A percentile compares a stretch with the other conserved stretches of the same genome.
phyloP scores from a whole-genome alignment of 2,797 vertebrate genomes.

The Pempheris klunzingeri region DNA sequence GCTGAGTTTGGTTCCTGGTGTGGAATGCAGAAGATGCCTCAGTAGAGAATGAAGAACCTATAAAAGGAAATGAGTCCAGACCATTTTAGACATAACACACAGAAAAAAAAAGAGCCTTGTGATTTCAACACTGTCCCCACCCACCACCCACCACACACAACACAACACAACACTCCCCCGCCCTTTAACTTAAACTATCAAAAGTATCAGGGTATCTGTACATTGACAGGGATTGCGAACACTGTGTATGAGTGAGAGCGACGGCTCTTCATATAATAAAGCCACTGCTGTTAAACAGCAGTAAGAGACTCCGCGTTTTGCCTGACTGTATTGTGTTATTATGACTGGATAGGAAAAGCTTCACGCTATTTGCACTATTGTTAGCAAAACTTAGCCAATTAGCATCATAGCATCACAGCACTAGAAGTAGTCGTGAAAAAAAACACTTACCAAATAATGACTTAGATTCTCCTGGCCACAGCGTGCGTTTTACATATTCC shows the following conservation, averaged over 20 bases:
- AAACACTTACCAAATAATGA: conserved; percentile 35
- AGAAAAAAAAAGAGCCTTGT: background rate
- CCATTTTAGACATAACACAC: background rate
- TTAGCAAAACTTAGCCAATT: conserved; percentile 33
- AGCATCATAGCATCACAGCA: conserved; percentile 30
- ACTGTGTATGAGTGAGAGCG: background rate
- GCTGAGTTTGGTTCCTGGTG: background rate
- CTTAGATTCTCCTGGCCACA: background rate
- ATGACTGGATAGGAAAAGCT: background rate
- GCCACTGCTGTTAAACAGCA: background rate
- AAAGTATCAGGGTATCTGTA: background rate
- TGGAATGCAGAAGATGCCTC: background rate
- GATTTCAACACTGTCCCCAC: background rate
- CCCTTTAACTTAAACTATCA: background rate
- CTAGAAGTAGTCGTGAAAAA: background rate
- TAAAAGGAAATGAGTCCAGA: background rate
- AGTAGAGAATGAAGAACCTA: conserved; percentile 19
- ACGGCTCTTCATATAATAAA: background rate
- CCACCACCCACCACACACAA: background rate
- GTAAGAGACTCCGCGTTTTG: background rate
- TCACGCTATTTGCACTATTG: background rate
- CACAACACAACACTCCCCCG: background rate
- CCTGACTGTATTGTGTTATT: background rate
- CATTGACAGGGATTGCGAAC: background rate
- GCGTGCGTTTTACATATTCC: background rate